phyloP scores from a whole-genome alignment of 2,113 vertebrate species.

The Phocoena sinus region DNA sequence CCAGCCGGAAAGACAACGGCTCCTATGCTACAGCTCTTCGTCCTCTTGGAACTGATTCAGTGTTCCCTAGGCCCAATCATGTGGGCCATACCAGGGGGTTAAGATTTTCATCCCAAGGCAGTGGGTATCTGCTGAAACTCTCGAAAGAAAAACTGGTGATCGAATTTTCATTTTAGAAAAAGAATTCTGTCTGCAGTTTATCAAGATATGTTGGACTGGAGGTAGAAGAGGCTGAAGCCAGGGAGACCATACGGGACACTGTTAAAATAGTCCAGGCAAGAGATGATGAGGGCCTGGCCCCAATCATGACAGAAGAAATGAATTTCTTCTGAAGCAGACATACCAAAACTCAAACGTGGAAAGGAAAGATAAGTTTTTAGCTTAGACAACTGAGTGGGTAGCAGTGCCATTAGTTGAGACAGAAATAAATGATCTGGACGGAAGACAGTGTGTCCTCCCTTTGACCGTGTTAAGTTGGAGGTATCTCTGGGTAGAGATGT shows the following conservation, averaged over 20 bases:
- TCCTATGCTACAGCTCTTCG: background rate
- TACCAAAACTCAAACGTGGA: background rate
- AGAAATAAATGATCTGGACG: background rate
- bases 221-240: background rate
- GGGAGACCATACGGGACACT: background rate
- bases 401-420: background rate
- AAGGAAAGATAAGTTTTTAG: background rate
- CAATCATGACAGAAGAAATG: background rate
- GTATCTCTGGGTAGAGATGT: background rate
- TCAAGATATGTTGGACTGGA: background rate
- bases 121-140: background rate
- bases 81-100: background rate
- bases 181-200: background rate
- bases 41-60: background rate
- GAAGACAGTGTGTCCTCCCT: background rate
- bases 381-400: background rate
- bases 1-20: background rate
- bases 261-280: background rate
- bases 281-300: background rate
- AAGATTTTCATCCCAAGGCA: background rate
- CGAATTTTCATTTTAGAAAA: background rate
- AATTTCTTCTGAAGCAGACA: background rate
- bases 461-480: background rate
- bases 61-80: background rate
- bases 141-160: background rate